Evolutionary conservation across 2,888 invertebrate genomes (phyloP).

Genomic region (Malthinus seriepunctatus): DNA sequence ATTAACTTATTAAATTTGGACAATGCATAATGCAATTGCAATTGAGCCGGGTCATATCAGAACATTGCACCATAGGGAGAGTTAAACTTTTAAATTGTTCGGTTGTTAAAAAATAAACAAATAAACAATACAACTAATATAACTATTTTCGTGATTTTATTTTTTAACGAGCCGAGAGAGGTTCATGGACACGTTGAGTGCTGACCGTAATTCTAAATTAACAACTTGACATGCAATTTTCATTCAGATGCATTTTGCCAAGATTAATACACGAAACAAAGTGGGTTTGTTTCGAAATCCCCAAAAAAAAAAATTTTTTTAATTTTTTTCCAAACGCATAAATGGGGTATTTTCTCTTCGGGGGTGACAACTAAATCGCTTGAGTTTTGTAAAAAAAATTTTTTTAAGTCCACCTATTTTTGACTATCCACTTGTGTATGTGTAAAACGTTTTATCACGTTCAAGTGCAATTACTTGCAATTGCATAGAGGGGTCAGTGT

Average conservation of each 20-base stretch:
- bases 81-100: constrained; percentile 35
- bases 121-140: constrained; percentile 36
- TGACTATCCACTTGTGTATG: constrained; percentile 20
- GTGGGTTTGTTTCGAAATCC: constrained; percentile 1
- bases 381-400: not conserved
- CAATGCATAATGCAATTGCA: constrained; percentile 27
- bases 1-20: constrained; percentile 23
- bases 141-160: constrained; percentile 32
- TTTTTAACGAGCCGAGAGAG: constrained; percentile 37
- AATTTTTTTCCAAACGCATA: too few species aligned
- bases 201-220: constrained; percentile 44
- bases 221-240: constrained; percentile 31
- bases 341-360: not conserved
- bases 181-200: constrained; percentile 43
- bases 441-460: constrained; percentile 38
- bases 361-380: too few species aligned
- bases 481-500: constrained; percentile 52
- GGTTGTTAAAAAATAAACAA: constrained; percentile 36
- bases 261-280: constrained; percentile 1
- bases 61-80: constrained; percentile 33
- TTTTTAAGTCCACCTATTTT: constrained; percentile 10
- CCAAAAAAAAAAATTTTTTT: too few species aligned
- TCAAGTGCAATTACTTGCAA: constrained; percentile 49
- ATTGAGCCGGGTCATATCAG: constrained; percentile 28
- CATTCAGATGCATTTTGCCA: constrained; percentile 13